A percentile compares a stretch with the other conserved stretches of the same genome.
These are phyloP conservation scores for Sebastes fasciatus DNA, from an alignment of 2,113 vertebrate species.

Conservation along the genomic window DNA sequence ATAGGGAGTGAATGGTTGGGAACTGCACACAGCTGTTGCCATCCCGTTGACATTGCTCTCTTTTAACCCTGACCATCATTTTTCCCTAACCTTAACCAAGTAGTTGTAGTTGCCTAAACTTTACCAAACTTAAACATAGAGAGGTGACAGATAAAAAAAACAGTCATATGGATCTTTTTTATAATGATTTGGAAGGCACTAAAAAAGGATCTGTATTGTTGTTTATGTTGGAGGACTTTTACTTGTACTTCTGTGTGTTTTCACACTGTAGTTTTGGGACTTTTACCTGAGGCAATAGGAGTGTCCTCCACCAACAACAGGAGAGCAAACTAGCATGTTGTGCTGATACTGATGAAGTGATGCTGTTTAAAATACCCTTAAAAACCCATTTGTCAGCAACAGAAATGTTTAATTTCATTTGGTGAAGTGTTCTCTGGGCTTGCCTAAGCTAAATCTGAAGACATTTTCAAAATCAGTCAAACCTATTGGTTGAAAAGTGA, in stretches of 20 bases:
- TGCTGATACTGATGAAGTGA: background rate
- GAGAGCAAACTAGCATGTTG: background rate
- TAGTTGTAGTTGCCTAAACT: background rate
- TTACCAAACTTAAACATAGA: background rate
- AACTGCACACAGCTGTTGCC: background rate
- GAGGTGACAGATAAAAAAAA: background rate
- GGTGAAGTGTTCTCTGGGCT: too few species aligned
- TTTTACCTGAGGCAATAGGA: background rate
- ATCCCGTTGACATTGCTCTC: background rate
- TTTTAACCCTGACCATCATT: background rate
- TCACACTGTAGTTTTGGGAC: background rate
- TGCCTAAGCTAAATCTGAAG: too few species aligned
- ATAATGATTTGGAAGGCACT: background rate
- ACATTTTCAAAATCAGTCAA: too few species aligned
- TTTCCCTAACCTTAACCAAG: background rate
- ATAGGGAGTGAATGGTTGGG: background rate
- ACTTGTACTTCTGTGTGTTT: background rate
- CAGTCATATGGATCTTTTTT: background rate
- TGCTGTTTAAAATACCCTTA: too few species aligned
- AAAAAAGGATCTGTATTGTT: background rate
- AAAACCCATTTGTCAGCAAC: too few species aligned
- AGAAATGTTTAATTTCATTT: too few species aligned
- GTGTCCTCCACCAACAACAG: background rate
- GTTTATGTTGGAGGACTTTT: background rate
- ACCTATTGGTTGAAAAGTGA: too few species aligned